Evolutionary conservation across 2,888 invertebrate genomes (phyloP).

Genomic region (Blastobasis lacticolella): DNA sequence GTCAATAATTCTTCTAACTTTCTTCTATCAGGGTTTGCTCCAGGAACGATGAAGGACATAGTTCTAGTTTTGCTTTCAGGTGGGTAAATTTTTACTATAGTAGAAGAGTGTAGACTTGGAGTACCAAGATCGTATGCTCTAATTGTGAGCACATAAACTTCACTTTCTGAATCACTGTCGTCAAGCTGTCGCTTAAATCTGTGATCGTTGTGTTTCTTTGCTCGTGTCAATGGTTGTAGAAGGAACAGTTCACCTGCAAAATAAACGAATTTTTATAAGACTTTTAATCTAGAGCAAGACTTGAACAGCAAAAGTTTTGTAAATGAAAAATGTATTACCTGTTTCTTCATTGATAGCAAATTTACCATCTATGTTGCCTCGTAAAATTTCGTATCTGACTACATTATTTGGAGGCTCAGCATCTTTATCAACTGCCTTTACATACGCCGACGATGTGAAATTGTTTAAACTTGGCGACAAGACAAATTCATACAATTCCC

Average conservation of each 20-base stretch:
- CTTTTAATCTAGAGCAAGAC: not conserved
- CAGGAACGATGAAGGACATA: conserved; percentile 88
- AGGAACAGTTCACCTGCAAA: conserved; percentile 78
- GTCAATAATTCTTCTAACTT: conserved; percentile 84
- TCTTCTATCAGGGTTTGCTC: conserved; percentile 80
- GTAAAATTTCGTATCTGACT: conserved; percentile 87
- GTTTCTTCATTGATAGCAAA: conserved; percentile 84
- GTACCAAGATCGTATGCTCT: conserved; percentile 90
- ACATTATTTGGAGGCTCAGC: conserved; percentile 89
- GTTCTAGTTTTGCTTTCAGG: conserved; percentile 83
- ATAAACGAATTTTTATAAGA: conserved; percentile 1
- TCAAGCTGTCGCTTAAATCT: conserved; percentile 68
- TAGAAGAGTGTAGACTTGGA: conserved; percentile 82
- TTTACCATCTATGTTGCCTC: conserved; percentile 83
- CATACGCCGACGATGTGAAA: conserved; percentile 84
- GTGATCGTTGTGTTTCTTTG: conserved; percentile 49
- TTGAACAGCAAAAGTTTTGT: not conserved
- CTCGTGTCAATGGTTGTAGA: conserved; percentile 65
- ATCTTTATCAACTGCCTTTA: conserved; percentile 89
- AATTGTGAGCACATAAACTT: conserved; percentile 79
- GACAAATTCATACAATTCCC: conserved; percentile 85
- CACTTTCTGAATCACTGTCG: conserved; percentile 54
- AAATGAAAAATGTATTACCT: conserved; percentile 54
- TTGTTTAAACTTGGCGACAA: conserved; percentile 81
- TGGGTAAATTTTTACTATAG: conserved; percentile 84